Evolutionary conservation across 2,797 vertebrate genomes (phyloP), one percentile per base, ranked within the genome.

Genomic region (Phyllotis vaccarum): DNA sequence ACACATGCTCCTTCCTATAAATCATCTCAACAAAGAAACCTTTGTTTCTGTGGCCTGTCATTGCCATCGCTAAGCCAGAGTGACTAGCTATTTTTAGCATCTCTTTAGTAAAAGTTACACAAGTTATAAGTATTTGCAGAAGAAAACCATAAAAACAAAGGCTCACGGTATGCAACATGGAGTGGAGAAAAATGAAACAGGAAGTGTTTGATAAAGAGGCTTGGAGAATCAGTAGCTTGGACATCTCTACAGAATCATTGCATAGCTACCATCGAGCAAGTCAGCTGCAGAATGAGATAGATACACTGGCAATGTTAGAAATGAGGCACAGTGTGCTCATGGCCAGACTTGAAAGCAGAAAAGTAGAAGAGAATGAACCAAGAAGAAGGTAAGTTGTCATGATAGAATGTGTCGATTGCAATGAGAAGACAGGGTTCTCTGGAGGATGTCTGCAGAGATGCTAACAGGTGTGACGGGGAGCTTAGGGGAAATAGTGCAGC

Each of bases 91-190:
- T 13, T 66, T 64, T 16, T 89, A 6, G 60, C 9, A 10, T 85
- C 82, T 46, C 40, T 43, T 46, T 31, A 66, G 29, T 46, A 66
- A 66, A 46, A n/a, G 82, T n/a, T 34, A 66, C 29, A 66, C 29
- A n/a, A 64, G 62, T 66, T 46, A 66, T 22, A 7, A 16, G 3
- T 72, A 76, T 60, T 64, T 79, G 2, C 40, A 83, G 68, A 83
- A 75, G 58, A 80, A 12, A 86, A 19, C 43, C 43, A 86, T 68
- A 74, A 78, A 94, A 82, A 83, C 68, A 34, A 81, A 96, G 62
- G 22, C 40, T 5, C 46, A 21, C 54, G 2, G 12, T 40, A 24
- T 34, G 37, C 17, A 29, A 74, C 60, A 49, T 64, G 62, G 62
- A 29, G 24, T 88, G 6, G 31, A 49, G 29, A 40, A 43, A 78